Conservation (phyloP, 1,140 invertebrate species). For the Phymorhynchus buccinoides region DNA sequence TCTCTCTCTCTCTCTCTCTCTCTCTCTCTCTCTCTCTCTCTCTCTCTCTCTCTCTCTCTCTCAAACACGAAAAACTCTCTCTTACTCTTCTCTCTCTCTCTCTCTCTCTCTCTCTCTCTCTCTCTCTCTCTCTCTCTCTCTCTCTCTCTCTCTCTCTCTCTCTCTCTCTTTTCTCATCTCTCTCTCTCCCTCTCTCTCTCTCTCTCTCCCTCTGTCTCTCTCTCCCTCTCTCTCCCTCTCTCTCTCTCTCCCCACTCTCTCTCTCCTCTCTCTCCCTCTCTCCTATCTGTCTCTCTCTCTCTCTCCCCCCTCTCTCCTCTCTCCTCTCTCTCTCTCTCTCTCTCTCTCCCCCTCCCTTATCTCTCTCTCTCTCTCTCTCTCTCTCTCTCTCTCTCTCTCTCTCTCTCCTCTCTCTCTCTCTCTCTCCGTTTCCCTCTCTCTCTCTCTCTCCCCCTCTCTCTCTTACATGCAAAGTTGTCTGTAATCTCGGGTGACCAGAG, state of each 20-base stretch:
- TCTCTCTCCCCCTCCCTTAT: neutral
- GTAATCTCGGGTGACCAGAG: too few species aligned
- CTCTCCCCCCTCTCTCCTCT: neutral
- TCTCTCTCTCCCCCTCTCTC: neutral
- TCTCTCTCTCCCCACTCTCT: neutral
- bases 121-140: too few species aligned
- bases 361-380: neutral
- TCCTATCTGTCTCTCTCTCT: neutral
- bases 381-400: neutral
- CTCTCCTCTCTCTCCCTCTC: too few species aligned
- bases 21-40: too few species aligned
- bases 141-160: neutral
- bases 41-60: too few species aligned
- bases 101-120: too few species aligned
- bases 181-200: neutral
- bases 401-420: neutral
- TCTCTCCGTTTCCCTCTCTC: neutral
- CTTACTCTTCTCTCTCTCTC: too few species aligned
- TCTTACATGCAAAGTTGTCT: too few species aligned
- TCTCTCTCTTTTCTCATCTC: neutral
- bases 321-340: neutral
- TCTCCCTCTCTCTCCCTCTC: neutral
- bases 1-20: too few species aligned
- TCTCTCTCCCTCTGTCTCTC: conserved; percentile 1
- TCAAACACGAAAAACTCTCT: too few species aligned